A percentile compares a stretch with the other conserved stretches of the same genome.
These are phyloP conservation scores for Bombus superbus DNA, from an alignment of 1,140 invertebrate species.

Conservation along the genomic window DNA sequence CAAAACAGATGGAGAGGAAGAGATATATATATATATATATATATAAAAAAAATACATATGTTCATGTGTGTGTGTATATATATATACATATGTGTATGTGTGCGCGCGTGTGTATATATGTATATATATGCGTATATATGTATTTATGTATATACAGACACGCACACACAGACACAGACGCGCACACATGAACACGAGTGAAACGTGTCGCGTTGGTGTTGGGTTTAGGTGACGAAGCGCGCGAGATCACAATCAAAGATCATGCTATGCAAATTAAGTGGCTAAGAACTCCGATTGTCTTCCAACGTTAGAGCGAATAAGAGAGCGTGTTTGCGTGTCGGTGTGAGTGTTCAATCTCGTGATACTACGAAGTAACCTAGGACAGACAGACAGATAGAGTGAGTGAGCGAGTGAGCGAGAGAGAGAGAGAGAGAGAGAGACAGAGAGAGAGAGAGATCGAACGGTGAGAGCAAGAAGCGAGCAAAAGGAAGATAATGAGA, in stretches of 20 bases:
- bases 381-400: too few relatives aligned
- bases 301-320: slow-evolving; percentile 66
- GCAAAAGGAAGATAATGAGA: slow-evolving; percentile 56
- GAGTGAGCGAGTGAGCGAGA: background rate
- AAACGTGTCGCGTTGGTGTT: background rate
- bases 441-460: background rate
- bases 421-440: background rate
- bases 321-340: background rate
- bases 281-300: slow-evolving; percentile 71
- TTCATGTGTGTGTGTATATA: fast-evolving
- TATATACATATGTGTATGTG: background rate
- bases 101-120: background rate
- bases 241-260: slow-evolving; percentile 38
- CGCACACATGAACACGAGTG: background rate
- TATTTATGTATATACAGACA: too few relatives aligned
- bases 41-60: background rate
- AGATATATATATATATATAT: background rate
- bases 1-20: slow-evolving; percentile 1
- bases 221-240: slow-evolving; percentile 18
- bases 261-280: slow-evolving; percentile 49
- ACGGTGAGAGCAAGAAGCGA: slow-evolving; percentile 44
- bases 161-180: fast-evolving
- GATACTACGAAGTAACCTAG: background rate
- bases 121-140: too few relatives aligned
- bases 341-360: background rate